Conservation (phyloP, 2,888 invertebrate genomes). For the Agrochola macilenta region DNA sequence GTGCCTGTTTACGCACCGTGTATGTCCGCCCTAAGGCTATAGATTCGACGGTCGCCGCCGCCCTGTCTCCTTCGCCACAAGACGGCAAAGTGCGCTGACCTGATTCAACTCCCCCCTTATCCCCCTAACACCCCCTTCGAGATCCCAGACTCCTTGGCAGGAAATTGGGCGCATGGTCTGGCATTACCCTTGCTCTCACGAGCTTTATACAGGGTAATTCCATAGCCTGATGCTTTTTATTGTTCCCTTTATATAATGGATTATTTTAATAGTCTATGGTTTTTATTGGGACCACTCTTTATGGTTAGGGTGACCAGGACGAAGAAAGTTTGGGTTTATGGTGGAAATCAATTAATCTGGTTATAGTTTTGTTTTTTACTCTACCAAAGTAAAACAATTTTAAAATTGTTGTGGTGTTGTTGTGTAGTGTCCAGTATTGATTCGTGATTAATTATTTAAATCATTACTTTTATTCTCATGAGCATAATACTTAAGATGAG, state of each 20-base stretch:
- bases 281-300: constrained; percentile 37
- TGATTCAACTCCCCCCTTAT: constrained; percentile 59
- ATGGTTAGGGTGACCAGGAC: constrained; percentile 12
- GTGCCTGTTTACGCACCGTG: constrained; percentile 19
- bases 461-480: too few relatives aligned
- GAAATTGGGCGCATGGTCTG: constrained; percentile 66
- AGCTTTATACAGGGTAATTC: constrained; percentile 34
- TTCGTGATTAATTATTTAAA: too few relatives aligned
- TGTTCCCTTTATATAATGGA: constrained; percentile 27
- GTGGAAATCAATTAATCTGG: neutral
- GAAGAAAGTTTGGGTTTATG: constrained; percentile 1
- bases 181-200: constrained; percentile 49
- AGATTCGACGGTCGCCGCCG: constrained; percentile 74
- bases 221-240: constrained; percentile 46
- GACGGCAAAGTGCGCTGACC: constrained; percentile 83
- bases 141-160: constrained; percentile 79
- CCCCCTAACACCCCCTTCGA: constrained; percentile 45
- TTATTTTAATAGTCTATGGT: constrained; percentile 50
- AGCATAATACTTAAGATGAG: too few relatives aligned
- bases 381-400: neutral
- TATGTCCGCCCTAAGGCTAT: constrained; percentile 50
- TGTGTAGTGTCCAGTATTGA: too few relatives aligned
- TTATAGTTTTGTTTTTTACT: neutral
- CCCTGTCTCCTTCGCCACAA: constrained; percentile 77
- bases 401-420: neutral